Conservation (phyloP, 2,797 vertebrate genomes). For the Cynodonichthys magdalenae region DNA sequence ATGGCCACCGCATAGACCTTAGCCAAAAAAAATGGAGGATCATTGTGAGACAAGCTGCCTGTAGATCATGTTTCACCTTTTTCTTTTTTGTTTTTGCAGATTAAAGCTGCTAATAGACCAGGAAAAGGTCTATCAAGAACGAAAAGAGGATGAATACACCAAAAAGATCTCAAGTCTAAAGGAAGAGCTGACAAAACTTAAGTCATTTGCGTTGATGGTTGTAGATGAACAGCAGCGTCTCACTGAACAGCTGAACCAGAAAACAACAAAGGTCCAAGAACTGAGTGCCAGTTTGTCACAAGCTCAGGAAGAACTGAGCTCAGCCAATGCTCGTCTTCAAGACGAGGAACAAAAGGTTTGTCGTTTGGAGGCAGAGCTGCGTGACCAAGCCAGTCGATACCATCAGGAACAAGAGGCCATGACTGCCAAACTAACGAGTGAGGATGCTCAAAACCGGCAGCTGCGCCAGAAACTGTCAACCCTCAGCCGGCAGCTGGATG, state of each 20-base stretch:
- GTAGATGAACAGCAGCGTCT: conserved; percentile 95
- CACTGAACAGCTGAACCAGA: conserved; percentile 86
- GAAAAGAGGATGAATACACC: conserved; percentile 89
- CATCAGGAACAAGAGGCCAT: conserved; percentile 88
- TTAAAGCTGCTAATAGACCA: conserved; percentile 93
- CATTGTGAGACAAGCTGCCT: conserved; percentile 1
- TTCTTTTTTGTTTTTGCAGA: conserved; percentile 71
- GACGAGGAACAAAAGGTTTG: conserved; percentile 88
- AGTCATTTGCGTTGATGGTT: conserved; percentile 94
- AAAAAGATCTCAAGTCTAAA: conserved; percentile 86
- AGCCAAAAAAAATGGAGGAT: background rate
- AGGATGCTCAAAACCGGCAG: conserved; percentile 92
- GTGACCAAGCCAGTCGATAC: conserved; percentile 78
- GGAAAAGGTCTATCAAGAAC: conserved; percentile 87
- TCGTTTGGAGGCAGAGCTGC: conserved; percentile 87
- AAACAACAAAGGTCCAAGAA: conserved; percentile 88
- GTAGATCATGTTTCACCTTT: conserved; percentile 2
- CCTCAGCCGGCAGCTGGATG: conserved; percentile 91
- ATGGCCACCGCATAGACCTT: no score
- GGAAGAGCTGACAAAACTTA: conserved; percentile 93
- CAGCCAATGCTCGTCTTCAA: conserved; percentile 82
- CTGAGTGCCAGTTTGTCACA: conserved; percentile 81
- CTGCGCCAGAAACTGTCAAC: conserved; percentile 89
- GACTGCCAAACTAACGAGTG: conserved; percentile 91
- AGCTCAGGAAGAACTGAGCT: conserved; percentile 86